phyloP scores from a whole-genome alignment of 1,140 invertebrate species.

The Trachelipus rathkii region DNA sequence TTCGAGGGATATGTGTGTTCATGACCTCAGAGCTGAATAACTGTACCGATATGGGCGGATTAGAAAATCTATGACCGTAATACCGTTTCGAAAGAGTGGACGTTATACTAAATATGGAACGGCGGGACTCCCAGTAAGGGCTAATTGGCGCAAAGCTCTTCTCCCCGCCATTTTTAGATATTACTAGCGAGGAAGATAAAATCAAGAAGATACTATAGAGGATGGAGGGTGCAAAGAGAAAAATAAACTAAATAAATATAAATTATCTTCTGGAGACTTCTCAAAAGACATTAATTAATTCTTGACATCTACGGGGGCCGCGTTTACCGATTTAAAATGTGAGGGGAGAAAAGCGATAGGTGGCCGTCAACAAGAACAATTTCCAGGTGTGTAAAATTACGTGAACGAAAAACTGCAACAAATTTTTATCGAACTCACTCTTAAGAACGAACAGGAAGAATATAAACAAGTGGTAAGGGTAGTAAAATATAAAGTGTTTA shows the following conservation, averaged over 20 bases:
- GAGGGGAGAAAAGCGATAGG: slow-evolving; percentile 62
- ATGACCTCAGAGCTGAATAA: too few relatives aligned
- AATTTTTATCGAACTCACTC: slow-evolving; percentile 70
- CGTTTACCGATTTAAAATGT: slow-evolving; percentile 67
- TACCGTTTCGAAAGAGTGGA: slow-evolving; percentile 66
- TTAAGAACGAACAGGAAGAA: slow-evolving; percentile 64
- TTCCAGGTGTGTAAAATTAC: slow-evolving; percentile 94
- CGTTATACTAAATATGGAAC: slow-evolving; percentile 63
- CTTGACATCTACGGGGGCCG: slow-evolving; percentile 62
- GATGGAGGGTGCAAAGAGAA: too few relatives aligned
- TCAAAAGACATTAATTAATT: too few relatives aligned
- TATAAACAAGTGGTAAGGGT: slow-evolving; percentile 58
- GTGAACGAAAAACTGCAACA: slow-evolving; percentile 80
- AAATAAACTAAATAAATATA: too few relatives aligned
- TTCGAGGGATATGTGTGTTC: too few relatives aligned
- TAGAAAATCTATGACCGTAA: too few relatives aligned
- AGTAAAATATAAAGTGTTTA: too few relatives aligned
- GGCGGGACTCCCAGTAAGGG: slow-evolving; percentile 64
- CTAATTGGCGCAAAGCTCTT: slow-evolving; percentile 64
- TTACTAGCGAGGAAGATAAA: slow-evolving; percentile 61
- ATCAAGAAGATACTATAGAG: too few relatives aligned
- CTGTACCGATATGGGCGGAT: too few relatives aligned
- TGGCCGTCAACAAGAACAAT: too few relatives aligned
- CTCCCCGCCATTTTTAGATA: slow-evolving; percentile 67
- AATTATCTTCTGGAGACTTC: too few relatives aligned